phyloP scores from a whole-genome alignment of 64 coral and sea anemone genomes.

The Dendronephthya gigantea region DNA sequence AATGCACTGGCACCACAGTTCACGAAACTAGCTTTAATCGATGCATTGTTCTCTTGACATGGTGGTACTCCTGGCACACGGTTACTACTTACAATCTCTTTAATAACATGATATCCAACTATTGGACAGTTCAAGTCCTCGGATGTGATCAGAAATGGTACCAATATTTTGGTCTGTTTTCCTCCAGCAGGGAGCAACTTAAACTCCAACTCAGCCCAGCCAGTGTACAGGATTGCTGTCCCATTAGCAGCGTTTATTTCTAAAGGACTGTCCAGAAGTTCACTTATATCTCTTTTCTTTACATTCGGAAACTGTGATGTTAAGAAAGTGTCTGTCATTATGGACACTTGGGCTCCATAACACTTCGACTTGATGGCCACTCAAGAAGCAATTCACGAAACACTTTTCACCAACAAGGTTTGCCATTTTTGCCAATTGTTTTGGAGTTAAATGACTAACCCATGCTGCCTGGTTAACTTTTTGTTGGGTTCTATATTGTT shows the following conservation, averaged over 20 bases:
- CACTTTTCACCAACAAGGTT: constrained; percentile 27
- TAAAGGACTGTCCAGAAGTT: constrained; percentile 14
- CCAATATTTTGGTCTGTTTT: neutral
- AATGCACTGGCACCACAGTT: neutral
- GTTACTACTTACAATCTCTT: constrained; percentile 23
- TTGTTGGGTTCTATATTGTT: neutral
- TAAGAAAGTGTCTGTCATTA: neutral
- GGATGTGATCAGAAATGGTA: constrained; percentile 25
- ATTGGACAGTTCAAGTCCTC: constrained; percentile 30
- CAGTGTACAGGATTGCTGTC: constrained; percentile 15
- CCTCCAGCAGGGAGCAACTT: neutral
- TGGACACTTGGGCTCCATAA: constrained; percentile 49
- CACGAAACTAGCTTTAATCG: constrained; percentile 21
- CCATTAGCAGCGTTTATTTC: constrained; percentile 39
- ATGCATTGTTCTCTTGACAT: neutral
- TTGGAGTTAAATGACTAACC: constrained; percentile 33
- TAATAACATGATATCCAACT: constrained; percentile 40
- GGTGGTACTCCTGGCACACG: neutral
- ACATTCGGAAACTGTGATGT: neutral
- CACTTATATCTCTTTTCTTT: constrained; percentile 1
- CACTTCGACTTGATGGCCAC: neutral
- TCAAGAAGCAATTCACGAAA: constrained; percentile 22
- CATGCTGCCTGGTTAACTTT: constrained; percentile 12
- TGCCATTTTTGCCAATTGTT: constrained; percentile 20
- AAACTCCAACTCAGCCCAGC: constrained; percentile 29